These are phyloP conservation scores for Pandemis heparana DNA, from an alignment of 2,888 invertebrate species.

Conservation along the genomic window DNA sequence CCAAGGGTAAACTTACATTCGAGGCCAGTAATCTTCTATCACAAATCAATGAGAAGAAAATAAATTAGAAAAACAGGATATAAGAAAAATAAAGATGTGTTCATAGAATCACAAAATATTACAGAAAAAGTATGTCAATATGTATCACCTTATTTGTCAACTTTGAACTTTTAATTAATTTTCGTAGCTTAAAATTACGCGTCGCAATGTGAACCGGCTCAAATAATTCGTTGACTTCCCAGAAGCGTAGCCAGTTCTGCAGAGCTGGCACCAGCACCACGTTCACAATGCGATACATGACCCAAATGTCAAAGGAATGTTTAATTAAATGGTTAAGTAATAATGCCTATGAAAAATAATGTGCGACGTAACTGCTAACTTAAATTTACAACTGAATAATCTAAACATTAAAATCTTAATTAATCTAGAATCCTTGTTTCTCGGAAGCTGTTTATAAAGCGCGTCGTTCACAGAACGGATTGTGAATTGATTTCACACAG, in stretches of 20 bases:
- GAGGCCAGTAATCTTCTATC: slow-evolving; percentile 80
- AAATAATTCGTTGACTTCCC: slow-evolving; percentile 28
- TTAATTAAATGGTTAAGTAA: slow-evolving; percentile 84
- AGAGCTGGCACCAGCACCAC: slow-evolving; percentile 24
- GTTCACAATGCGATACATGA: slow-evolving; percentile 74
- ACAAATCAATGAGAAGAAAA: slow-evolving; percentile 75
- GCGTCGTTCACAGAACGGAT: slow-evolving; percentile 85
- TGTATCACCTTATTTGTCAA: slow-evolving; percentile 82
- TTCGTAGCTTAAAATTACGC: slow-evolving; percentile 79
- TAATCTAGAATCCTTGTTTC: slow-evolving; percentile 79
- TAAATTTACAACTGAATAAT: slow-evolving; percentile 85
- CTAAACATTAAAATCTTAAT: slow-evolving; percentile 78
- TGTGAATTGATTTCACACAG: slow-evolving; percentile 78
- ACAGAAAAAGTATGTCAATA: slow-evolving; percentile 78
- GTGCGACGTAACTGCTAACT: slow-evolving; percentile 84
- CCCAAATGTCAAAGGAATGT: slow-evolving; percentile 84
- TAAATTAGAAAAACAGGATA: slow-evolving; percentile 80
- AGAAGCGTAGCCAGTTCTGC: neutral
- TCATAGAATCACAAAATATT: slow-evolving; percentile 79
- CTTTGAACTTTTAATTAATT: slow-evolving; percentile 81
- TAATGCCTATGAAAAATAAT: slow-evolving; percentile 84
- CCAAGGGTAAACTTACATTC: slow-evolving; percentile 76
- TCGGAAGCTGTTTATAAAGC: slow-evolving; percentile 77
- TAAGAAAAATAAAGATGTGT: slow-evolving; percentile 72
- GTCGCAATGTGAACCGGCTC: slow-evolving; percentile 68